A percentile compares a stretch with the other conserved stretches of the same genome.
phyloP scores from a whole-genome alignment of 1,140 invertebrate genomes.

The Armadillidium nasatum region DNA sequence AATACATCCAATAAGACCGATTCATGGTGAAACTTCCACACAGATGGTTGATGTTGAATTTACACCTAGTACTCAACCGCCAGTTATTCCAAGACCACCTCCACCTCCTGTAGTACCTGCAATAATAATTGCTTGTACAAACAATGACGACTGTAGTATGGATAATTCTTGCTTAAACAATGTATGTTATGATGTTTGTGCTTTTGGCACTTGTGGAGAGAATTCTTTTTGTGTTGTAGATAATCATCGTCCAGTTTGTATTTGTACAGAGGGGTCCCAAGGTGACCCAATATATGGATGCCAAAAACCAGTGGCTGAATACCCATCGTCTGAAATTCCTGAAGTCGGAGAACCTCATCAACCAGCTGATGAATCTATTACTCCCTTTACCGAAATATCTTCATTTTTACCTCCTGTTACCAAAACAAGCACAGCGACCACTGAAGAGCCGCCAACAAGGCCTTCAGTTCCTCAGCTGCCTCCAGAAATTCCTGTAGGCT shows the following conservation, averaged over 20 bases:
- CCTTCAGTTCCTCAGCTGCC: constrained; percentile 32
- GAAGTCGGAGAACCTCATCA: constrained; percentile 4
- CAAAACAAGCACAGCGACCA: constrained; percentile 15
- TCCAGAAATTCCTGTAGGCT: constrained; percentile 57
- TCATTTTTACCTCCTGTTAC: constrained; percentile 22
- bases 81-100: constrained; percentile 45
- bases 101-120: constrained; percentile 49
- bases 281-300: constrained; percentile 47
- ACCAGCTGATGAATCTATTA: constrained; percentile 8
- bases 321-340: constrained; percentile 10
- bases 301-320: constrained; percentile 24
- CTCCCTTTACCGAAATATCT: constrained; percentile 3
- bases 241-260: constrained; percentile 48
- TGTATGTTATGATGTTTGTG: constrained; percentile 46
- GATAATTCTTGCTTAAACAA: constrained; percentile 48
- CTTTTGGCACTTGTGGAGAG: constrained; percentile 59
- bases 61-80: constrained; percentile 46
- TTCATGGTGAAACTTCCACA: constrained; percentile 8
- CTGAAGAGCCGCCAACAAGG: constrained; percentile 9
- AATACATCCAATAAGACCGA: constrained; percentile 12
- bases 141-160: constrained; percentile 48
- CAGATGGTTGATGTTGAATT: constrained; percentile 1
- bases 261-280: constrained; percentile 47
- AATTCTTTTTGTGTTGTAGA: constrained; percentile 47
- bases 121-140: constrained; percentile 56